Evolutionary conservation across 2,113 vertebrate genomes (phyloP), one percentile per base, ranked within the genome.

Genomic region (Pomatorhinus ruficollis): DNA sequence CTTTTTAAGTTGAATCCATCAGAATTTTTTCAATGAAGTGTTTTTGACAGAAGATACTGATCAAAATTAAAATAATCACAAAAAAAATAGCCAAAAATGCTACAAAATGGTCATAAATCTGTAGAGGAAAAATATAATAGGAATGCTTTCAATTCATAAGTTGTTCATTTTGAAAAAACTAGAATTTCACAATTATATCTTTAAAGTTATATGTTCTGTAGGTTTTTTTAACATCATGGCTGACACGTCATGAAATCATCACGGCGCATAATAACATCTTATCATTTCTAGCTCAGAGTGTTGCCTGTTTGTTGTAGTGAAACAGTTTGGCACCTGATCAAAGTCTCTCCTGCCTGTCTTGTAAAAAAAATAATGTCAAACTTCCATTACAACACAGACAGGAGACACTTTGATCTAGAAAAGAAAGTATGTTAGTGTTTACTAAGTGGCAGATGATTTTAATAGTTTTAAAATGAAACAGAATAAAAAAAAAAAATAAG

Each of bases 361-460:
- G 87, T 93, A 81, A 96, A 94, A 93, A 86, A 83, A 84, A 92
- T n/a, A 89, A 89, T 78, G 93, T 96, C 81, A 91, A 94, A 93
- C 87, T 94, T 84, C 90, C 80, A 95, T 70, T 97, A 91, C 53
- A 87, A 92, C 91, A 87, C 61, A 95, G 95, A 71, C 91, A 91
- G 83, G 93, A 95, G 96, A 95, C 81, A 89, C 96, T 97, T 96
- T 97, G 95, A 96, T 96, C 81, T 97, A 84, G 93, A 82, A 92
- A 87, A 95, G 94, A 84, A 96, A 96, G 91, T 90, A 96, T 92
- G 89, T 90, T 89, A 80, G 89, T 97, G 89, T 96, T 97, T 97
- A 95, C 94, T 89, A 96, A 95, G 33, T 89, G 86, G 72, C 96
- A 97, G 96, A 93, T 93, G 96, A 89, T 77, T 96, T 94, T 94